Conservation (phyloP, 2,797 vertebrate species). For the Echiichthys vipera region DNA sequence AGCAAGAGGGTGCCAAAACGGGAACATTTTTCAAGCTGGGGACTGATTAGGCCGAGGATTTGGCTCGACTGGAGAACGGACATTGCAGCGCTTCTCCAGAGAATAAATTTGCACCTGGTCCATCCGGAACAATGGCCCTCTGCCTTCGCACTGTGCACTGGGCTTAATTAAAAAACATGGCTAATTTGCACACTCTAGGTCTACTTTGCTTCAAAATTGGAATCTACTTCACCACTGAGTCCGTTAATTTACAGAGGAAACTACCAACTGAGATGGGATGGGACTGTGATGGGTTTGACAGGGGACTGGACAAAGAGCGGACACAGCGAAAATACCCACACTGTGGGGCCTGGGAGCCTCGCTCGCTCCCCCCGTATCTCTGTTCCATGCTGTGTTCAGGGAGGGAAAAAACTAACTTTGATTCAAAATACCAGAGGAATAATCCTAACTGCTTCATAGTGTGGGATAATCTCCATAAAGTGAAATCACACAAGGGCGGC, state of each 20-base stretch:
- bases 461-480: conserved; percentile 85
- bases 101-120: conserved; percentile 96
- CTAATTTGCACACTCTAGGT: conserved; percentile 99
- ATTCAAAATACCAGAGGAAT: conserved; percentile 73
- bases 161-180: conserved; percentile 97
- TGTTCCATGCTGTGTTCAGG: conserved; percentile 47
- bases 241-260: conserved; percentile 98
- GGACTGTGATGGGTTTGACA: conserved; percentile 87
- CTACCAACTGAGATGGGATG: conserved; percentile 89
- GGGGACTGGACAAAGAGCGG: conserved; percentile 88
- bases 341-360: conserved; percentile 44
- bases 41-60: conserved; percentile 92
- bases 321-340: conserved; percentile 67
- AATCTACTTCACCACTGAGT: conserved; percentile 97
- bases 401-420: conserved; percentile 74
- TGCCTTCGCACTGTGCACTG: conserved; percentile 84
- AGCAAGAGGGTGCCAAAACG: conserved; percentile 88
- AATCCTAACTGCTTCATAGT: conserved; percentile 78
- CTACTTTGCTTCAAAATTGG: conserved; percentile 91
- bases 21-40: conserved; percentile 90
- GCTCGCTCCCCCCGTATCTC: conserved; percentile 50
- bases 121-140: conserved; percentile 84
- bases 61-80: conserved; percentile 90
- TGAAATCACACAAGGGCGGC: conserved; percentile 77
- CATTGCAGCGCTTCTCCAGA: conserved; percentile 87